Base-by-base conservation (phyloP, 2,888 invertebrate genomes). In the Glyphotaelius pellucidus region DNA sequence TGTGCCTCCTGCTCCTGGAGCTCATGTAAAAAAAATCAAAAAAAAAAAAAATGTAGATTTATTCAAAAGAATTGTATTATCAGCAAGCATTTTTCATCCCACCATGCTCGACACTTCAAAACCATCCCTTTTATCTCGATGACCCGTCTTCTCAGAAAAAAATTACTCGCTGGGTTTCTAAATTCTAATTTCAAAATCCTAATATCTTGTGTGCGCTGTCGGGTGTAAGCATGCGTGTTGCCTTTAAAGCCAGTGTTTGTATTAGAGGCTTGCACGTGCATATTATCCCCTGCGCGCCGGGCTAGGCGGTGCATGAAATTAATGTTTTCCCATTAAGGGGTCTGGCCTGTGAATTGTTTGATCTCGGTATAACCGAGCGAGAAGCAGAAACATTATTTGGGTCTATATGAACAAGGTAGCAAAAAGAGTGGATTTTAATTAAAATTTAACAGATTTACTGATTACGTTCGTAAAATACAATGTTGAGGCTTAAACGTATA, bases 271-370 rank as follows among this genome's bases (percentile, higher is more conserved):
- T 67, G 67, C 67, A 25, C 67, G 67, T 67, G 67, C 67, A 67
- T n/a, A 67, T 25, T 67, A 67, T 25, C n/a, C 67, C n/a, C 25
- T 32, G 67, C 52, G 67, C 31, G 52, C 52, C n/a, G 38, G 67
- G 35, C n/a, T n/a, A 35, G 86, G 19, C 79, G 88, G 79, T 89
- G 88, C 88, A 89, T 89, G 35, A 89, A 89, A 89, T 89, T 89
- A 89, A 89, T 80, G 88, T 89, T 80, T 89, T 89, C 80, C 79
- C 88, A 89, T 89, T 89, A 79, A 89, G 38, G 79, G 88, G 88
- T 89, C 79, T 79, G 38, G 25, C 88, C 79, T n/a, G 38, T 79
- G 88, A 35, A 79, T 79, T 89, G 32, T 89, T 79, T 79, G 79
- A 35, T 35, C 79, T 79, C 84, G 35, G 84, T n/a, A 67, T 67